Evolutionary conservation across 2,113 vertebrate species (phyloP).

Genomic region (Leptocoma aspasia): DNA sequence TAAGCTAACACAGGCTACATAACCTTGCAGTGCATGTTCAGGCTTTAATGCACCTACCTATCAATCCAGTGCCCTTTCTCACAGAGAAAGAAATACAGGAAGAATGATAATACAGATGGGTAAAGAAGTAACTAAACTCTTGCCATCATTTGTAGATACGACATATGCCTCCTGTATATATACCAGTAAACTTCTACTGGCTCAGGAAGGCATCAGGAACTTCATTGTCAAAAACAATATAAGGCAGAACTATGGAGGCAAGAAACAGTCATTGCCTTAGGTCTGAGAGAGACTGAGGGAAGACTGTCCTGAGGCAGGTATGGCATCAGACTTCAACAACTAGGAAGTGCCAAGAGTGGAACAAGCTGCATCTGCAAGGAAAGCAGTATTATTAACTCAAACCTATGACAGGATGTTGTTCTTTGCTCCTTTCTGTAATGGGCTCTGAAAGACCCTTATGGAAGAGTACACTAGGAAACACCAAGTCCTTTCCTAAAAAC

Average conservation of each 20-base stretch:
- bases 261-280: neutral
- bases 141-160: neutral
- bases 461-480: neutral
- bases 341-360: neutral
- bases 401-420: fast-evolving
- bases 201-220: neutral
- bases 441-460: neutral
- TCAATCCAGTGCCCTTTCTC: neutral
- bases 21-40: neutral
- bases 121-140: neutral
- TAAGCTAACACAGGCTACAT: neutral
- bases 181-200: neutral
- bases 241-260: neutral
- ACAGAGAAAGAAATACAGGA: neutral
- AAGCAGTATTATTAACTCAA: neutral
- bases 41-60: neutral
- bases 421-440: neutral
- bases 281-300: neutral
- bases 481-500: neutral
- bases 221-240: neutral
- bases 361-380: neutral
- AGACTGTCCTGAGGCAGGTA: neutral
- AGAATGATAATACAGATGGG: neutral
- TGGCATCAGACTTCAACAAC: neutral
- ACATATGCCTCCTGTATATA: neutral